phyloP scores from a whole-genome alignment of 2,888 invertebrate species.

The Pseudoips prasinana region DNA sequence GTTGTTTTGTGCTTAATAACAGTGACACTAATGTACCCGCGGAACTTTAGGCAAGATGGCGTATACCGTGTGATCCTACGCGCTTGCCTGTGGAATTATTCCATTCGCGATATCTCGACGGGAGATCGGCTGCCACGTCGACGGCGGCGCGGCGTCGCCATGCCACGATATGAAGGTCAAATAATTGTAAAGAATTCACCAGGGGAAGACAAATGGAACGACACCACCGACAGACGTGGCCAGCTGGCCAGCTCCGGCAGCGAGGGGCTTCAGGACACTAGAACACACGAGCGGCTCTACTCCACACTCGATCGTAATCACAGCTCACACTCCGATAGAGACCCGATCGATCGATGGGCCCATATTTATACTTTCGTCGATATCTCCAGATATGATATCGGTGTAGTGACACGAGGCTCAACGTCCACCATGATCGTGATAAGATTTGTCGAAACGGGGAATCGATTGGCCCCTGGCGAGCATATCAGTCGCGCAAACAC shows the following conservation, averaged over 20 bases:
- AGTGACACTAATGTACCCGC: conserved; percentile 42
- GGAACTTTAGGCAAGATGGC: conserved; percentile 27
- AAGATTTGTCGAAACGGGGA: conserved; percentile 68
- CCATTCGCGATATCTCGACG: conserved; percentile 6
- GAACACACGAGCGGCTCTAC: conserved; percentile 37
- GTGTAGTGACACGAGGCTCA: conserved; percentile 68
- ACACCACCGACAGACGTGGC: conserved; percentile 23
- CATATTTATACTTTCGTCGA: conserved; percentile 81
- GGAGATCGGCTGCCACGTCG: conserved; percentile 27
- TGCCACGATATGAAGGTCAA: conserved; percentile 6
- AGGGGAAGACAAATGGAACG: conserved; percentile 20
- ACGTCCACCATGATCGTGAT: conserved; percentile 77
- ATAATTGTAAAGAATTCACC: conserved; percentile 16
- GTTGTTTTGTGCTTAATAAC: conserved; percentile 38
- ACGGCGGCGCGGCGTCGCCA: conserved; percentile 3
- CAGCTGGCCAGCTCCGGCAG: conserved; percentile 4
- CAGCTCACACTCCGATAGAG: conserved; percentile 75
- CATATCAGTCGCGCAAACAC: conserved; percentile 75
- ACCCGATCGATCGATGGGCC: conserved; percentile 79
- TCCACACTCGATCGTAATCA: conserved; percentile 63
- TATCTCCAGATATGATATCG: conserved; percentile 79
- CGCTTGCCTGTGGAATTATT: conserved; percentile 4
- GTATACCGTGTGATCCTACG: conserved; percentile 4
- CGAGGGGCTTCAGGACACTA: conserved; percentile 34
- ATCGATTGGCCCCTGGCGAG: conserved; percentile 72